Evolutionary conservation across 2,797 vertebrate genomes (phyloP).

Genomic region (Carduelis carduelis): DNA sequence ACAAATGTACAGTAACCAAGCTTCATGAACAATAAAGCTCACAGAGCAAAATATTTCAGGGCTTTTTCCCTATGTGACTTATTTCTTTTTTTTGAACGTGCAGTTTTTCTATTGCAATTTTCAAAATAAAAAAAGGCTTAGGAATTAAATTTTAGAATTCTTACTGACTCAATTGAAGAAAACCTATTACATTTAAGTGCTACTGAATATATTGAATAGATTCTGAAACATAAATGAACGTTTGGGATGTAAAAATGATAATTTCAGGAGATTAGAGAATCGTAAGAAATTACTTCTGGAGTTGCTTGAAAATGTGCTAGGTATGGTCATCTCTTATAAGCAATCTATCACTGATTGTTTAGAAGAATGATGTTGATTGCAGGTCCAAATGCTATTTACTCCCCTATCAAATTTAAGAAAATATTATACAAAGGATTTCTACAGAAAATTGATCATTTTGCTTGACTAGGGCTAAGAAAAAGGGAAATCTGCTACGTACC

Average conservation of each 20-base stretch:
- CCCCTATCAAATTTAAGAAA: neutral
- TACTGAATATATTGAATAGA: neutral
- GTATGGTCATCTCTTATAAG: neutral
- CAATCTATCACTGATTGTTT: neutral
- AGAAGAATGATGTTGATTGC: neutral
- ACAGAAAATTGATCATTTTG: neutral
- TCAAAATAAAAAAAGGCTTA: neutral
- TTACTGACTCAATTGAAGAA: neutral
- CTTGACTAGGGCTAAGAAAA: neutral
- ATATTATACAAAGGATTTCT: neutral
- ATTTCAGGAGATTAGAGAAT: neutral
- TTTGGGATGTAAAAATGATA: neutral
- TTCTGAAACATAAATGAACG: neutral
- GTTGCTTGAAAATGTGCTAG: neutral
- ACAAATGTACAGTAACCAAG: neutral
- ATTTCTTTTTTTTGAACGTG: neutral
- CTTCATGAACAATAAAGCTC: neutral
- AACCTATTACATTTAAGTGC: neutral
- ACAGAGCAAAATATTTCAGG: neutral
- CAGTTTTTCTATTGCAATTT: neutral
- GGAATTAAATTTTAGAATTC: neutral
- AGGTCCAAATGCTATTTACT: neutral
- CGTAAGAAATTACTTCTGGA: neutral
- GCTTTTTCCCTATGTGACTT: neutral
- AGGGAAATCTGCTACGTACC: neutral